A percentile compares a stretch with the other conserved stretches of the same genome.
Conservation (phyloP, 1,140 invertebrate genomes). For the Scaptomyza graminum region DNA sequence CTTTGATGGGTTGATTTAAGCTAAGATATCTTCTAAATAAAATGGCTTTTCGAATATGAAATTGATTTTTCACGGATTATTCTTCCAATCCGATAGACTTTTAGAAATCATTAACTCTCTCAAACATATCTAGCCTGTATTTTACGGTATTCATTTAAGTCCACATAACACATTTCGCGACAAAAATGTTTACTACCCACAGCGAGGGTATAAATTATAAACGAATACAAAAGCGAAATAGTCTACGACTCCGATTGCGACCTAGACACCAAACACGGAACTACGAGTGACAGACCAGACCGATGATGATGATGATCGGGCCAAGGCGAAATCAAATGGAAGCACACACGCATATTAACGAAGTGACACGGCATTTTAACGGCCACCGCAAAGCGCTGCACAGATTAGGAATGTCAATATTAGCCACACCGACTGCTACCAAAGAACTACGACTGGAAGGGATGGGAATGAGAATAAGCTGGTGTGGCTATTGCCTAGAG, state of each 20-base stretch:
- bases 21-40: too few relatives aligned
- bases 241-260: not conserved
- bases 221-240: too few relatives aligned
- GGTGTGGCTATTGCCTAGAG: conserved; percentile 1
- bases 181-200: not conserved
- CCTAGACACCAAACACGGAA: not conserved
- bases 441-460: conserved; percentile 25
- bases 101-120: too few relatives aligned
- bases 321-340: conserved; percentile 52
- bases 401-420: conserved; percentile 81
- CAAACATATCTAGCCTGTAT: too few relatives aligned
- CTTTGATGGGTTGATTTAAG: too few relatives aligned
- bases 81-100: too few relatives aligned
- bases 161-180: too few relatives aligned
- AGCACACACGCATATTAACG: conserved; percentile 77
- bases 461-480: conserved; percentile 1
- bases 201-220: not conserved
- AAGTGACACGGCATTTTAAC: conserved; percentile 81
- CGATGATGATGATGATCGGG: conserved; percentile 8
- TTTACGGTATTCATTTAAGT: too few relatives aligned
- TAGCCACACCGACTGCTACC: conserved; percentile 54
- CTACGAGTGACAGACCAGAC: not conserved
- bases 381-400: conserved; percentile 63
- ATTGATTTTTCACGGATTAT: too few relatives aligned
- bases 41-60: too few relatives aligned